These are phyloP conservation scores for Ochropleura leucogaster DNA, from an alignment of 2,888 invertebrate species.

Conservation along the genomic window DNA sequence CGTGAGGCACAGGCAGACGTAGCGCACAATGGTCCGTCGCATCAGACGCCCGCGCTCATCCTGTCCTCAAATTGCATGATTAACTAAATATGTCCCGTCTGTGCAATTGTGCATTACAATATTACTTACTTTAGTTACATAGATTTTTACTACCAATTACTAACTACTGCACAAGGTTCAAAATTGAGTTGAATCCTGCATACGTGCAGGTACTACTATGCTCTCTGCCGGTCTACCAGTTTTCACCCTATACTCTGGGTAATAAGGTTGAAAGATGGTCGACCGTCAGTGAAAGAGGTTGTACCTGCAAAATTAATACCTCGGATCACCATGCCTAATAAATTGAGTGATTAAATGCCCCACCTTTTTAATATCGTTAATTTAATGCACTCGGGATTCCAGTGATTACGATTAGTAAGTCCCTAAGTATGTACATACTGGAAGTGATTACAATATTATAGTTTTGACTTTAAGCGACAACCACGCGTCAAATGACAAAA, in stretches of 20 bases:
- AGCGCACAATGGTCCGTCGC: conserved; percentile 95
- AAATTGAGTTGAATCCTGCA: neutral
- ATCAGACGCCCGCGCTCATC: conserved; percentile 95
- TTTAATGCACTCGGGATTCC: conserved; percentile 8
- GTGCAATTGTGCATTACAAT: conserved; percentile 4
- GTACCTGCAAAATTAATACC: neutral
- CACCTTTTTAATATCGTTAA: neutral
- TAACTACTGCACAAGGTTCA: neutral
- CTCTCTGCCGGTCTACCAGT: too few species aligned
- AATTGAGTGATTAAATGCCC: neutral
- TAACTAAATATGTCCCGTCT: conserved; percentile 57
- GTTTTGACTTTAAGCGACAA: neutral
- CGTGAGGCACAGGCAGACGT: conserved; percentile 96
- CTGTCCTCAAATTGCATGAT: conserved; percentile 80
- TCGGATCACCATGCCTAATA: neutral
- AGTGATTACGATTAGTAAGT: neutral
- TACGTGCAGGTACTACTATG: too few species aligned
- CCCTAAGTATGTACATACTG: neutral
- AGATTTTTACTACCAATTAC: neutral
- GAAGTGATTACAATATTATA: neutral
- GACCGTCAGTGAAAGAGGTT: too few species aligned
- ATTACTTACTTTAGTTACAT: conserved; percentile 9
- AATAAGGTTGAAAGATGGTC: too few species aligned
- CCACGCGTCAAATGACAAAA: conserved; percentile 19
- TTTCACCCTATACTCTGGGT: too few species aligned